Percentiles rank a stretch among this genome's conserved stretches.
Evolutionary conservation across 2,888 invertebrate genomes (phyloP).

Genomic region (Sclerodermus sp.): DNA sequence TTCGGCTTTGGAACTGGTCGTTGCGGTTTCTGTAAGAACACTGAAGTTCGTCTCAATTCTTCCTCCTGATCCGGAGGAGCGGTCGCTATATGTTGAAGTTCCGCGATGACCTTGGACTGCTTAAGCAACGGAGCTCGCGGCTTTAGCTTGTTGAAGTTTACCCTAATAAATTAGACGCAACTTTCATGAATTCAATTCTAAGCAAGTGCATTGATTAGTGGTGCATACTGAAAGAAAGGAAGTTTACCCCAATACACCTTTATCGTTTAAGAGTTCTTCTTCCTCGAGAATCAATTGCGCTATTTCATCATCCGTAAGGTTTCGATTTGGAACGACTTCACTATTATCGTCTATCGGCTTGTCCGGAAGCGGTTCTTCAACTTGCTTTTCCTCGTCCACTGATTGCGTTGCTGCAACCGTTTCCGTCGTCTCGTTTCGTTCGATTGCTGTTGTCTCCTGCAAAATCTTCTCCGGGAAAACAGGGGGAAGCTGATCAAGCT

Average conservation of each 20-base stretch:
- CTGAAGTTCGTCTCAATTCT: slow-evolving; percentile 61
- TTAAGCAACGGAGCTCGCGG: slow-evolving; percentile 68
- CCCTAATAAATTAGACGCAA: slow-evolving; percentile 58
- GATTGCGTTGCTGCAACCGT: slow-evolving; percentile 1
- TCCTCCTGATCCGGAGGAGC: slow-evolving; percentile 42
- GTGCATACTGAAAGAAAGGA: no score
- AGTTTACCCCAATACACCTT: slow-evolving; percentile 70
- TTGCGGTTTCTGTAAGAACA: slow-evolving; percentile 75
- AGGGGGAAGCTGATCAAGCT: slow-evolving; percentile 39
- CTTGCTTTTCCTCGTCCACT: slow-evolving; percentile 13
- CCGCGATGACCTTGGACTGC: slow-evolving; percentile 70
- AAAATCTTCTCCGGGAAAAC: slow-evolving; percentile 37
- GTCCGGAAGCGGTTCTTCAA: slow-evolving; percentile 30
- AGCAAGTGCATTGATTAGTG: no score
- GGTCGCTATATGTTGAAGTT: slow-evolving; percentile 46
- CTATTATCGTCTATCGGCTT: slow-evolving; percentile 48
- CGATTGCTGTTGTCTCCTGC: slow-evolving; percentile 24
- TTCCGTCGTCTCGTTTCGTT: slow-evolving; percentile 22
- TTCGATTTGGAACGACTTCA: slow-evolving; percentile 49
- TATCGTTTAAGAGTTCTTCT: slow-evolving; percentile 67
- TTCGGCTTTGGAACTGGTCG: slow-evolving; percentile 65
- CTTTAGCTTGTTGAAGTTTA: slow-evolving; percentile 71
- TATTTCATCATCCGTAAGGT: slow-evolving; percentile 68
- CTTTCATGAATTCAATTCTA: no score
- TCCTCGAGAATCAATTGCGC: slow-evolving; percentile 70